These are phyloP conservation scores for Oreochromis grahami DNA, from an alignment of 2,797 vertebrate species.

Conservation along the genomic window DNA sequence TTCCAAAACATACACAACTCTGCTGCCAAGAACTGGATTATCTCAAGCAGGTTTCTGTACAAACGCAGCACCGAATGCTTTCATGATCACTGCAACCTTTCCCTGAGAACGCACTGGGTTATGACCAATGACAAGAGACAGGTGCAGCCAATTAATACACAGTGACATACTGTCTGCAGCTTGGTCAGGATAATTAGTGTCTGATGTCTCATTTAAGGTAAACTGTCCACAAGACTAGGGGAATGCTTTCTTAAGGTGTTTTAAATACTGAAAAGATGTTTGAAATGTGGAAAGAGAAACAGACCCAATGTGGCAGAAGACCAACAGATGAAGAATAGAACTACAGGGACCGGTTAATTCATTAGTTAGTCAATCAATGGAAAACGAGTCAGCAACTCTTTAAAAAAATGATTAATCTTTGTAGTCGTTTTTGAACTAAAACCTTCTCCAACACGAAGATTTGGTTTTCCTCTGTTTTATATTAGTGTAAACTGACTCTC, in stretches of 20 bases:
- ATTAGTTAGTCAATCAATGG: background rate
- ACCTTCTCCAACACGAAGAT: background rate
- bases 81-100: constrained; percentile 72
- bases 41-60: constrained; percentile 62
- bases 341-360: background rate
- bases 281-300: background rate
- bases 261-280: background rate
- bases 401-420: background rate
- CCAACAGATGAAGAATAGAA: background rate
- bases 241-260: background rate
- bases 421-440: background rate
- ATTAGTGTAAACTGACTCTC: background rate
- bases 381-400: background rate
- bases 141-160: constrained; percentile 82
- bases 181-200: constrained; percentile 45
- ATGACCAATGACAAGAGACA: constrained; percentile 81
- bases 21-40: constrained; percentile 76
- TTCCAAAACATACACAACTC: constrained; percentile 71
- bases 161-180: constrained; percentile 62
- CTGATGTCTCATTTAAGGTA: constrained; percentile 35
- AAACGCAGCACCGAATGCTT: constrained; percentile 48
- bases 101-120: constrained; percentile 68
- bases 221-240: background rate
- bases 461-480: background rate
- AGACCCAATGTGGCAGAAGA: background rate